Evolutionary conservation across 2,113 vertebrate species (phyloP).

Genomic region (Sceloporus tristichus): DNA sequence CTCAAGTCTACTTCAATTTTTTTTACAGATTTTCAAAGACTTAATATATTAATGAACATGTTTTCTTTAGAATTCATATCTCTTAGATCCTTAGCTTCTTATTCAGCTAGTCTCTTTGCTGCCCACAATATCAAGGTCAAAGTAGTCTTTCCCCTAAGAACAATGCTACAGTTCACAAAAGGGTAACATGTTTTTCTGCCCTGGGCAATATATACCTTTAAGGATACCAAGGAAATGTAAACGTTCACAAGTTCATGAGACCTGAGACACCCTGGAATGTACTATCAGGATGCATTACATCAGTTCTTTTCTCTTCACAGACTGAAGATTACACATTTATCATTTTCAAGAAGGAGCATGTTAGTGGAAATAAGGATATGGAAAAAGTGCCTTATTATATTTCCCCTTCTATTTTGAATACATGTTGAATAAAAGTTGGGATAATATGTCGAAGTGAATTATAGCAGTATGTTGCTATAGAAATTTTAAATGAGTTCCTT

Average conservation of each 20-base stretch:
- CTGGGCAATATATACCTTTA: conserved; percentile 11
- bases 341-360: background rate
- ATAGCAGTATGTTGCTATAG: no score
- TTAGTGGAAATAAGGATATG: background rate
- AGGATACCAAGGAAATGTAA: background rate
- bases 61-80: background rate
- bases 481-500: no score
- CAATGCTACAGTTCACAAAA: background rate
- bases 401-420: background rate
- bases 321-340: background rate
- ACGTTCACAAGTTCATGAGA: conserved; percentile 14
- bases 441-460: background rate
- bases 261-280: conserved; percentile 14
- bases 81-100: background rate
- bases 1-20: background rate
- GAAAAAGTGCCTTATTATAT: background rate
- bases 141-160: background rate
- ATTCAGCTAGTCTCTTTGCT: background rate
- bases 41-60: no score
- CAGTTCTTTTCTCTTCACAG: background rate
- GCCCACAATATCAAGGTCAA: conserved; percentile 14
- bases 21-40: background rate
- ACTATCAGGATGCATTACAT: conserved; percentile 7
- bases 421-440: background rate
- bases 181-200: background rate